Evolutionary conservation across 2,888 invertebrate genomes (phyloP).

Genomic region (Papilio elwesi): DNA sequence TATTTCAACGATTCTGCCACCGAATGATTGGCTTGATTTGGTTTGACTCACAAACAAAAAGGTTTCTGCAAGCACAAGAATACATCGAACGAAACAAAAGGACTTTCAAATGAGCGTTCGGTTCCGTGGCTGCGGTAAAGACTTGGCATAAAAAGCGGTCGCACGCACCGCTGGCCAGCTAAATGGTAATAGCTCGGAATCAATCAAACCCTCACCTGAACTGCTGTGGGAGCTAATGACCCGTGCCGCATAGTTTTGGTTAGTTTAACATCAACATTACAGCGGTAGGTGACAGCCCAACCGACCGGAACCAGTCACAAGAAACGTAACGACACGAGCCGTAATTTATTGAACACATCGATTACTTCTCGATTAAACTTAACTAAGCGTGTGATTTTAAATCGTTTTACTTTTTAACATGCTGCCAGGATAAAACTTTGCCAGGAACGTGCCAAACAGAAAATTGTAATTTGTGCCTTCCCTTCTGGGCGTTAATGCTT

Average conservation of each 20-base stretch:
- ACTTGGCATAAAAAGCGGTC: conserved; percentile 8
- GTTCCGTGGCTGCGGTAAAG: conserved; percentile 31
- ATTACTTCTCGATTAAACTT: background rate
- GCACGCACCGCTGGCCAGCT: conserved; percentile 53
- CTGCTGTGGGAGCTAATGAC: conserved; percentile 60
- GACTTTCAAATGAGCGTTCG: conserved; percentile 30
- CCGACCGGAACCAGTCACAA: conserved; percentile 46
- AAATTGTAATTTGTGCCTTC: too few relatives aligned
- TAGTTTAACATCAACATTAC: conserved; percentile 67
- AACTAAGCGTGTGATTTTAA: conserved; percentile 23
- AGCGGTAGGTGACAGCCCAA: conserved; percentile 55
- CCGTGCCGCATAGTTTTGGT: conserved; percentile 64
- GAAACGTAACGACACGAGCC: conserved; percentile 38
- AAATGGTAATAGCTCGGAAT: conserved; percentile 61
- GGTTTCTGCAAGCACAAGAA: conserved; percentile 13
- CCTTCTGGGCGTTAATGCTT: too few relatives aligned
- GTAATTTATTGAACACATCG: conserved; percentile 13
- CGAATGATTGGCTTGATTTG: too few relatives aligned
- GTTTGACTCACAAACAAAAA: too few relatives aligned
- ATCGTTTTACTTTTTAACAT: conserved; percentile 6
- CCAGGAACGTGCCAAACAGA: too few relatives aligned
- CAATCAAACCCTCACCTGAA: conserved; percentile 68
- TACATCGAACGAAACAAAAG: conserved; percentile 30
- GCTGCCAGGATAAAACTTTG: too few relatives aligned
- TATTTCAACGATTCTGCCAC: too few relatives aligned